Conservation (phyloP, 2,888 invertebrate genomes). For the Cephus pulcher region DNA sequence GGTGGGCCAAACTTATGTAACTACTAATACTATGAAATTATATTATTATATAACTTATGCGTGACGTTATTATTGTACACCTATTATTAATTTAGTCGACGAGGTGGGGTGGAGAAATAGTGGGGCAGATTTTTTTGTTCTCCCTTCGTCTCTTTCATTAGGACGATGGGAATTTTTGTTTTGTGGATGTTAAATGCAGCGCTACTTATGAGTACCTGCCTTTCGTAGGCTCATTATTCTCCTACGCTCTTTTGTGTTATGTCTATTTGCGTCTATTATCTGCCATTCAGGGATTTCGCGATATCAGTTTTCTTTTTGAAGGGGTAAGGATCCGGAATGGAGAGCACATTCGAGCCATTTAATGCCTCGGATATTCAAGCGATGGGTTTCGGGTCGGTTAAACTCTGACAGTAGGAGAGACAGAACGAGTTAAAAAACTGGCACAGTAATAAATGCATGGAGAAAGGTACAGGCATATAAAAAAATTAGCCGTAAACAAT, state of each 20-base stretch:
- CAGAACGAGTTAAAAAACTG: background rate
- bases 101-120: constrained; percentile 1
- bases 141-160: constrained; percentile 1
- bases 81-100: background rate
- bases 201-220: constrained; percentile 13
- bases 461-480: background rate
- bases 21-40: constrained; percentile 47
- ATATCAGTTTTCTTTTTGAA: constrained; percentile 7
- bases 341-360: background rate
- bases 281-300: constrained; percentile 9
- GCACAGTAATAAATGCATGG: background rate
- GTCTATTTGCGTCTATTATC: background rate
- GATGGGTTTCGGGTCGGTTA: background rate
- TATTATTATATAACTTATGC: constrained; percentile 28
- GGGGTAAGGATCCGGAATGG: background rate
- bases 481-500: background rate
- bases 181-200: constrained; percentile 12
- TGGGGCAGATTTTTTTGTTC: background rate
- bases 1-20: constrained; percentile 38
- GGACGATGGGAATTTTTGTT: constrained; percentile 1
- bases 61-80: constrained; percentile 7
- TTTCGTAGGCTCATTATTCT: constrained; percentile 13
- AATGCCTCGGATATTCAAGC: background rate
- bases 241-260: background rate
- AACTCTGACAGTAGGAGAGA: background rate